Evolutionary conservation across 1,140 invertebrate species (phyloP).

Genomic region (Hesperophylax magnus): DNA sequence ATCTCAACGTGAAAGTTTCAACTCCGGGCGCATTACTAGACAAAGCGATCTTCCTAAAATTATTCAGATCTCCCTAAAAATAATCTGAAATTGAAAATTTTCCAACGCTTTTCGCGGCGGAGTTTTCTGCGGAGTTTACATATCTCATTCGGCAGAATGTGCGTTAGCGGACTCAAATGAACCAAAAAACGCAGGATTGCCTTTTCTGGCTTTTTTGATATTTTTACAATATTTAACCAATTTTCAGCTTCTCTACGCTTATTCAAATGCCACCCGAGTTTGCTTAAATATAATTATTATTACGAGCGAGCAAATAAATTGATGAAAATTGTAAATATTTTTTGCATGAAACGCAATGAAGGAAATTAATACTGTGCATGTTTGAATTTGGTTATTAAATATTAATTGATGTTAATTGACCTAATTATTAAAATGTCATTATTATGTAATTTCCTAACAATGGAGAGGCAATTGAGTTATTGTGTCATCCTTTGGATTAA

Average conservation of each 20-base stretch:
- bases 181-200: background rate
- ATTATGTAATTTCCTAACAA: no score
- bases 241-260: background rate
- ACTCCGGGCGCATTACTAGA: background rate
- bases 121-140: background rate
- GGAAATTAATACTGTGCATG: no score
- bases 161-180: background rate
- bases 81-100: conserved; percentile 20
- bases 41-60: conserved; percentile 6
- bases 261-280: background rate
- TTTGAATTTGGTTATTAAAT: no score
- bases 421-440: no score
- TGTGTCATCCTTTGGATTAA: no score
- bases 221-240: conserved; percentile 9
- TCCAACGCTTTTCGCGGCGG: background rate
- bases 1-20: background rate
- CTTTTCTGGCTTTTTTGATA: no score
- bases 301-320: no score
- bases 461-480: no score
- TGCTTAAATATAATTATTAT: background rate
- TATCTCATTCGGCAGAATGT: conserved; percentile 14
- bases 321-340: no score
- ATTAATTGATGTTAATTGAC: no score
- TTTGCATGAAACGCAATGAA: no score
- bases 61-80: conserved; percentile 17